These are phyloP conservation scores for Benitochromis conjunctus DNA, from an alignment of 2,113 vertebrate genomes.

Conservation along the genomic window DNA sequence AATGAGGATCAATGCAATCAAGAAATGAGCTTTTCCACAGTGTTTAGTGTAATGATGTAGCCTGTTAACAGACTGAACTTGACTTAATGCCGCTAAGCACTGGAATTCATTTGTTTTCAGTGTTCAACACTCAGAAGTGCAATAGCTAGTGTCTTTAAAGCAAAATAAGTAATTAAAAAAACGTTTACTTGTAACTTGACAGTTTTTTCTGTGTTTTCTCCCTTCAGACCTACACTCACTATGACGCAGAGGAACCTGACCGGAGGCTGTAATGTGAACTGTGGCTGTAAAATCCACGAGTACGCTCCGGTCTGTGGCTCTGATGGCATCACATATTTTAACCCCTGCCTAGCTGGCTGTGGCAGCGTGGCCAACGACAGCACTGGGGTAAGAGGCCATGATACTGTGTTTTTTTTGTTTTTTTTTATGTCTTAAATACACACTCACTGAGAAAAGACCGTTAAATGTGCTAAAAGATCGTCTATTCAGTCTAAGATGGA, in stretches of 20 bases:
- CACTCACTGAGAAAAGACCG: too few relatives aligned
- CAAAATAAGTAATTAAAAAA: background rate
- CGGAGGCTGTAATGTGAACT: conserved; percentile 96
- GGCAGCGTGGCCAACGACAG: conserved; percentile 86
- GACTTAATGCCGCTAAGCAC: background rate
- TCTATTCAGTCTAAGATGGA: background rate
- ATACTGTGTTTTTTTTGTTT: fast-evolving
- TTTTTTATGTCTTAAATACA: background rate
- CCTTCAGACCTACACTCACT: conserved; percentile 87
- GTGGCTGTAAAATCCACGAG: conserved; percentile 93
- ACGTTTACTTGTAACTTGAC: background rate
- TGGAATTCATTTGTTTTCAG: background rate
- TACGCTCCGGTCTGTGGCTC: conserved; percentile 97
- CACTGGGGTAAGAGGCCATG: conserved; percentile 77
- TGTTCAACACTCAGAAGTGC: background rate
- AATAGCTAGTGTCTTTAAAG: background rate
- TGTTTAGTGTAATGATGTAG: background rate
- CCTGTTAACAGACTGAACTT: background rate
- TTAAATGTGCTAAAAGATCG: too few relatives aligned
- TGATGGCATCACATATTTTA: conserved; percentile 98
- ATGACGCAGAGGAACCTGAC: conserved; percentile 97
- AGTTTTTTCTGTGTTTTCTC: background rate
- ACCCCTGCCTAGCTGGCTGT: conserved; percentile 96
- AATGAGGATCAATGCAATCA: fast-evolving
- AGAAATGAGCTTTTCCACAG: background rate